Percentiles rank a stretch among this genome's conserved stretches.
phyloP scores from a whole-genome alignment of 2,113 vertebrate species.

The Noturus placidus region DNA sequence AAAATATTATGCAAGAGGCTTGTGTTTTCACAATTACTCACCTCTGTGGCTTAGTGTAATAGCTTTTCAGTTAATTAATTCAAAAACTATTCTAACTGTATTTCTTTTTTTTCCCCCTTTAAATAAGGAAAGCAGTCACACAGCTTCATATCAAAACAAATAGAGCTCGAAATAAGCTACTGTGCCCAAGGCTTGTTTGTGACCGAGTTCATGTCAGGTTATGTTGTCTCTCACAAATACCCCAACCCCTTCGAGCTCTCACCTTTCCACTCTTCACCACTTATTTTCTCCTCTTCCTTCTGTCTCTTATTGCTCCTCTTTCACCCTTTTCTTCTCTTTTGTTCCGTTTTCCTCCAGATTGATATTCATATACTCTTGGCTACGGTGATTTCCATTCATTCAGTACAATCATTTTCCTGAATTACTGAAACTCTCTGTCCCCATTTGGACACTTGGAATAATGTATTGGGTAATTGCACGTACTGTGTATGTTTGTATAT shows the following conservation, averaged over 20 bases:
- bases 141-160: conserved; percentile 39
- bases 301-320: conserved; percentile 1
- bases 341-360: not conserved
- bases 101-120: not conserved
- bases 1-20: conserved; percentile 35
- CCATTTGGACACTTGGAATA: conserved; percentile 54
- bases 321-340: conserved; percentile 33
- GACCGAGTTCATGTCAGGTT: conserved; percentile 42
- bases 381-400: conserved; percentile 61
- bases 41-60: conserved; percentile 31
- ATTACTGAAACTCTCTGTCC: conserved; percentile 51
- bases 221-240: conserved; percentile 22
- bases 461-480: conserved; percentile 46
- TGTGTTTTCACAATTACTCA: conserved; percentile 35
- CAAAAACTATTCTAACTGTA: conserved; percentile 24
- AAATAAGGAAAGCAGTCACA: conserved; percentile 17
- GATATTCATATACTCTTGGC: conserved; percentile 33
- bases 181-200: conserved; percentile 39
- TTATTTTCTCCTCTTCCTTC: conserved; percentile 41
- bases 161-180: conserved; percentile 37
- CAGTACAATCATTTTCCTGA: conserved; percentile 29
- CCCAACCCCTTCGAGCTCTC: not conserved
- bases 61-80: conserved; percentile 37
- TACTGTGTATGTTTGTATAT: conserved; percentile 57
- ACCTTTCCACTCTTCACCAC: conserved; percentile 17